A percentile compares a stretch with the other conserved stretches of the same genome.
These are phyloP conservation scores for Spondyliosoma cantharus DNA, from an alignment of 2,797 vertebrate species.

Conservation along the genomic window DNA sequence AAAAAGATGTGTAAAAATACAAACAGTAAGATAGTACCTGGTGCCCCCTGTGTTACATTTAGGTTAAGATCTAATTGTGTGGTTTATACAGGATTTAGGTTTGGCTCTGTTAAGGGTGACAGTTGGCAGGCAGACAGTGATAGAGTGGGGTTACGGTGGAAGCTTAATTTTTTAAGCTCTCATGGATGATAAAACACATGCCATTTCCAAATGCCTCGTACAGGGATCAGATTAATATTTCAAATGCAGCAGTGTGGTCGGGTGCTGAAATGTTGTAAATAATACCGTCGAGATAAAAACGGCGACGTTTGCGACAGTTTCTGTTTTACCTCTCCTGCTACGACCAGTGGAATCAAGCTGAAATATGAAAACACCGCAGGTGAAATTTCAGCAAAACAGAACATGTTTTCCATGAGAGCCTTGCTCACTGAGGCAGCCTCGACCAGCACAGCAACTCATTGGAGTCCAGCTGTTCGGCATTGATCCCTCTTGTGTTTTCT, in stretches of 20 bases:
- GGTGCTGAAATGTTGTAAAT: slow-evolving; percentile 41
- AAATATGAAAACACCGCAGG: slow-evolving; percentile 45
- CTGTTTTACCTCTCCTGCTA: neutral
- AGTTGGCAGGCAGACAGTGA: slow-evolving; percentile 78
- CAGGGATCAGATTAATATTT: slow-evolving; percentile 65
- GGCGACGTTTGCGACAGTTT: slow-evolving; percentile 3
- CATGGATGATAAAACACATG: slow-evolving; percentile 80
- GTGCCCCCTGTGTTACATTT: slow-evolving; percentile 53
- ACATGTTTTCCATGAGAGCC: slow-evolving; percentile 50
- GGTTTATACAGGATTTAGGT: slow-evolving; percentile 75
- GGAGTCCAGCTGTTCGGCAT: slow-evolving; percentile 86
- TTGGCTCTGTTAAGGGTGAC: slow-evolving; percentile 72
- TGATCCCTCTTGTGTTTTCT: slow-evolving; percentile 86
- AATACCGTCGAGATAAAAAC: slow-evolving; percentile 21
- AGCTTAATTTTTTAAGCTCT: slow-evolving; percentile 79
- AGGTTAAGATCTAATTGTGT: slow-evolving; percentile 75
- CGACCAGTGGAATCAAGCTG: neutral
- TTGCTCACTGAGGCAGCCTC: slow-evolving; percentile 56
- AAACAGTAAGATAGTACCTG: slow-evolving; percentile 39
- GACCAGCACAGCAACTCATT: slow-evolving; percentile 66
- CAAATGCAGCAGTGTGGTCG: slow-evolving; percentile 44
- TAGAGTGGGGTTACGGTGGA: slow-evolving; percentile 77
- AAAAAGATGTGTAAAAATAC: slow-evolving; percentile 8
- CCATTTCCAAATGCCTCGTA: slow-evolving; percentile 70
- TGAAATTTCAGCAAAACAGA: slow-evolving; percentile 48